These are phyloP conservation scores for Oreocharis arfaki DNA, from an alignment of 2,113 vertebrate species.

Conservation along the genomic window DNA sequence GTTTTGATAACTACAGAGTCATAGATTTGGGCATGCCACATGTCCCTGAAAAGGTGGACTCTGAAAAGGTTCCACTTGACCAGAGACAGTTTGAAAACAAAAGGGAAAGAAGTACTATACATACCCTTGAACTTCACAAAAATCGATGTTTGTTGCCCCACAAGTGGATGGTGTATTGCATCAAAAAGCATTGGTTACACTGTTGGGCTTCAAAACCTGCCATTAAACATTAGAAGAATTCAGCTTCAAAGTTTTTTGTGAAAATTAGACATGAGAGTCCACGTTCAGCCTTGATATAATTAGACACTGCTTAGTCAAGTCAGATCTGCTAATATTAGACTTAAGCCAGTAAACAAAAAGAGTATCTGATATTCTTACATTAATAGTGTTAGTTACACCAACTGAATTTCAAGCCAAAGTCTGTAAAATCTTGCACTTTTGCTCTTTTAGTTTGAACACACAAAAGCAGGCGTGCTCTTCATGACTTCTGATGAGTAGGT, in stretches of 20 bases:
- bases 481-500: neutral
- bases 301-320: neutral
- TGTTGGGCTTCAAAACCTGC: neutral
- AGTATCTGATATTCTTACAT: neutral
- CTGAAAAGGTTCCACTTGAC: neutral
- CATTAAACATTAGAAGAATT: neutral
- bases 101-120: neutral
- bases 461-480: rapidly evolving
- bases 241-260: neutral
- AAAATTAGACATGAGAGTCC: neutral
- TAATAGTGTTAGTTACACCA: neutral
- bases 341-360: neutral
- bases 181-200: neutral
- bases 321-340: neutral
- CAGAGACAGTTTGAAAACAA: neutral
- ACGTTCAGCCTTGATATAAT: neutral
- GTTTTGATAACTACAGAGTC: neutral
- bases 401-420: neutral
- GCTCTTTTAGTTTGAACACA: neutral
- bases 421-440: neutral
- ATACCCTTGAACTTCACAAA: neutral
- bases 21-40: neutral
- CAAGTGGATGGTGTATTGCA: neutral
- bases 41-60: neutral
- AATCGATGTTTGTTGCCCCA: neutral